These are phyloP conservation scores for Dicrostonyx torquatus DNA, from an alignment of 2,797 vertebrate species.

Conservation along the genomic window DNA sequence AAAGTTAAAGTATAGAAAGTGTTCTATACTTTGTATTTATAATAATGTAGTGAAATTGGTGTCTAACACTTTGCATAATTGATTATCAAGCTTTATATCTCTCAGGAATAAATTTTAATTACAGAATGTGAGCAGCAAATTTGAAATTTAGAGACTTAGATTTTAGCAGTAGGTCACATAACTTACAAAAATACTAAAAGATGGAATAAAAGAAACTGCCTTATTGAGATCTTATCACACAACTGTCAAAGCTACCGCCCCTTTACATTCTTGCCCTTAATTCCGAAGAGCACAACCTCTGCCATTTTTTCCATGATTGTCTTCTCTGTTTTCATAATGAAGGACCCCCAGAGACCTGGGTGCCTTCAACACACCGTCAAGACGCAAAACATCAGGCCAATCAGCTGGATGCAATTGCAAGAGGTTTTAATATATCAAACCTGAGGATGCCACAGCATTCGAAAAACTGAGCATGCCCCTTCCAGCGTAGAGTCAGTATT, in stretches of 20 bases:
- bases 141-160: background rate
- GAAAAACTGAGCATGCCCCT: too few relatives aligned
- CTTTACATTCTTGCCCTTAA: background rate
- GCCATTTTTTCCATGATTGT: background rate
- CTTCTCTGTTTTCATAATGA: background rate
- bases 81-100: background rate
- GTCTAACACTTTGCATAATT: background rate
- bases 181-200: background rate
- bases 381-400: too few relatives aligned
- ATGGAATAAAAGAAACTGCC: background rate
- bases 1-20: background rate
- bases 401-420: too few relatives aligned
- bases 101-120: background rate
- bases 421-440: too few relatives aligned
- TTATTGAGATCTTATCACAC: background rate
- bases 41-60: background rate
- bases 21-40: background rate
- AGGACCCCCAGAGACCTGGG: too few relatives aligned
- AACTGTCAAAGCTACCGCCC: background rate
- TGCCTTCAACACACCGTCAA: too few relatives aligned
- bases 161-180: background rate
- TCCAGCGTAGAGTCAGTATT: too few relatives aligned
- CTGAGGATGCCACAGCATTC: too few relatives aligned
- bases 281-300: background rate
- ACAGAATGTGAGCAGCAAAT: background rate